Percentiles rank a stretch among this genome's conserved stretches.
Evolutionary conservation across 2,888 invertebrate species (phyloP).

Genomic region (Lasioglossum vierecki): DNA sequence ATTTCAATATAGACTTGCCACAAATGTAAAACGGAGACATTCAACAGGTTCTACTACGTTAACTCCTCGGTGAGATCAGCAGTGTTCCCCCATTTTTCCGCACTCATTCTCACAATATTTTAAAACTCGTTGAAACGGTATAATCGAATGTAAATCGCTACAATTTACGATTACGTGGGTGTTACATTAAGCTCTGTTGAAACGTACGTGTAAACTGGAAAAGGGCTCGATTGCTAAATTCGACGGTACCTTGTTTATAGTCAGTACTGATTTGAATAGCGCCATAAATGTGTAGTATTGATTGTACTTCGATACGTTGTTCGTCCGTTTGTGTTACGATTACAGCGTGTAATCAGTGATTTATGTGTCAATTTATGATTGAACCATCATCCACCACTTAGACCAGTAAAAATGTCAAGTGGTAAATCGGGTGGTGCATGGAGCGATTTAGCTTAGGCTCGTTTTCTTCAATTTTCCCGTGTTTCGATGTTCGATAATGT

Average conservation of each 20-base stretch:
- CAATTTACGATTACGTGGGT: slow-evolving; percentile 16
- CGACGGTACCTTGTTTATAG: slow-evolving; percentile 35
- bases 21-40: slow-evolving; percentile 35
- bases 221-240: slow-evolving; percentile 29
- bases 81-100: slow-evolving; percentile 36
- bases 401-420: not conserved
- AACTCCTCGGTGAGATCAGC: slow-evolving; percentile 48
- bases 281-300: slow-evolving; percentile 34
- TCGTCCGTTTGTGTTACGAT: slow-evolving; percentile 20
- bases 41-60: slow-evolving; percentile 8
- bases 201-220: slow-evolving; percentile 22
- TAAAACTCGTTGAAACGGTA: slow-evolving; percentile 28
- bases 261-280: slow-evolving; percentile 49
- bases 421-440: slow-evolving; percentile 10
- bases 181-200: slow-evolving; percentile 21
- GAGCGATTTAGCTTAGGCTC: slow-evolving; percentile 32
- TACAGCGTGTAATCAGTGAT: not conserved
- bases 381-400: not conserved
- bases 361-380: not conserved
- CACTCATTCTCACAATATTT: slow-evolving; percentile 13
- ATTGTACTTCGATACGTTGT: slow-evolving; percentile 48
- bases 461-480: slow-evolving; percentile 7
- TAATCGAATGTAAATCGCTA: slow-evolving; percentile 12
- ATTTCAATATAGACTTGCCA: slow-evolving; percentile 8
- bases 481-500: slow-evolving; percentile 1